Evolutionary conservation across 1,140 invertebrate species (phyloP), one percentile per base, ranked within the genome.

Genomic region (Euglossa dilemma): DNA sequence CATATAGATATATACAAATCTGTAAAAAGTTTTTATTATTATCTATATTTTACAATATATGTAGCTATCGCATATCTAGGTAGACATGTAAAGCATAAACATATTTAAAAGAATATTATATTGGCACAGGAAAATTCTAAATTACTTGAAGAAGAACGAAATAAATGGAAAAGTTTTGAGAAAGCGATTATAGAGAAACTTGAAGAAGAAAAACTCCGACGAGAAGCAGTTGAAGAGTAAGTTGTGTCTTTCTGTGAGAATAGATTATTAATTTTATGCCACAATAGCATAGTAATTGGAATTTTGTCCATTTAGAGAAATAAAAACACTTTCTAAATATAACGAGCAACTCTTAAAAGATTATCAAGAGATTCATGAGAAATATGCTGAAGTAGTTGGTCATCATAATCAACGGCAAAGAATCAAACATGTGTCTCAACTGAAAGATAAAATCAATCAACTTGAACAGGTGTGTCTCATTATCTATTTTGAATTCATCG

Each of bases 361-460:
- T 78, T 93, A 95, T 25, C 90, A 95, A 63, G 95, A 96, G 83
- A 92, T 96, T 52, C 94, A 94, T 25, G 90, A 94, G 63, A 95
- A 96, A 86, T 96, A 96, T 90, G 95, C 95, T 2, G 94, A 95
- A 78, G 90, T 96, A 70, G 90, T 97, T 12, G 96, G 96, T 6
- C 96, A 97, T 87, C 95, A 96, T 78, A 97, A 97, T 89, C 95
- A 95, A 76, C 96, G 95, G 82, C 96, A 97, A 87, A 96, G 96
- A 89, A 96, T 97, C 50, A 96, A 96, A 79, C 95, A 97, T 82
- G 90, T 97, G 16, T 91, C 93, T 8, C 95, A 96, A 84, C 90
- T 97, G 54, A 97, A 96, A 91, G 94, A 95, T 25, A 96, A 96
- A 91, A 94, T 93, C 74, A 95, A 92, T 80, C 86, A 92, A 54